Evolutionary conservation across 1,140 invertebrate genomes (phyloP).

Genomic region (Platyscapa corneri): DNA sequence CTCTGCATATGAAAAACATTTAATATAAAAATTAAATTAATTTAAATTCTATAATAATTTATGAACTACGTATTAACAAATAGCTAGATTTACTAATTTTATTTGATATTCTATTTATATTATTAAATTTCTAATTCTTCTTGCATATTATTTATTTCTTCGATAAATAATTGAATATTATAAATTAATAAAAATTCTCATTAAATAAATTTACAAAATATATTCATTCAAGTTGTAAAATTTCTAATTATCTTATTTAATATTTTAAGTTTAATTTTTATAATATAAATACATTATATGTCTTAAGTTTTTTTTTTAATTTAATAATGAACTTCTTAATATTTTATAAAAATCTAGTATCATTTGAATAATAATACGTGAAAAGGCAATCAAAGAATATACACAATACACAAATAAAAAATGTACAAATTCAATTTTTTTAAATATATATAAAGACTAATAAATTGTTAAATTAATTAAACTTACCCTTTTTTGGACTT

Average conservation of each 20-base stretch:
- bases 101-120: background rate
- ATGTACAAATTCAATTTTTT: too few species aligned
- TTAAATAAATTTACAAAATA: too few species aligned
- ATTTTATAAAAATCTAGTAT: too few species aligned
- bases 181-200: too few species aligned
- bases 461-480: background rate
- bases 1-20: slow-evolving; percentile 10
- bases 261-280: background rate
- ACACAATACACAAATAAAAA: background rate
- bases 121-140: background rate
- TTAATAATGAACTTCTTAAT: too few species aligned
- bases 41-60: background rate
- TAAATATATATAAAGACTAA: too few species aligned
- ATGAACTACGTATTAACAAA: background rate
- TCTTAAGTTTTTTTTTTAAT: too few species aligned
- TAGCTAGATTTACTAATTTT: background rate
- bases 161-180: too few species aligned
- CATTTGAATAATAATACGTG: too few species aligned
- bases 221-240: background rate
- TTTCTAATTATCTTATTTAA: background rate
- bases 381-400: background rate
- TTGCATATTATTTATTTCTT: background rate
- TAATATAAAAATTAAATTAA: background rate
- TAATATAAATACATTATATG: background rate
- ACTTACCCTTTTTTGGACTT: slow-evolving; percentile 83